phyloP scores from a whole-genome alignment of 2,888 invertebrate genomes.

The Heliconius ismenius region DNA sequence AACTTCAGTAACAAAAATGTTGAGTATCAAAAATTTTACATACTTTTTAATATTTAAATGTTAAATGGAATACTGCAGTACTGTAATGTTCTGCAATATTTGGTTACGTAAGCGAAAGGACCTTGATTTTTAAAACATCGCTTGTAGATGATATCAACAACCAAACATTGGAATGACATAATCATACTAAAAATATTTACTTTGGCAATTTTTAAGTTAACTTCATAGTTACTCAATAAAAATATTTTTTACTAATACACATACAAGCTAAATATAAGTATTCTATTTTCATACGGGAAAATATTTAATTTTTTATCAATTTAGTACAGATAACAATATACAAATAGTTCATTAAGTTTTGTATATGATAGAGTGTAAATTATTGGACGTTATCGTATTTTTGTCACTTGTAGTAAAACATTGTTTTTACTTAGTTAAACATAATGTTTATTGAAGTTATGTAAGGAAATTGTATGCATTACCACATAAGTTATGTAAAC shows the following conservation, averaged over 20 bases:
- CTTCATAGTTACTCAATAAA: not conserved
- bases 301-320: not conserved
- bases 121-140: constrained; percentile 19
- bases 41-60: not conserved
- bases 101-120: constrained; percentile 8
- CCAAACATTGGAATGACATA: constrained; percentile 6
- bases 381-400: too few relatives aligned
- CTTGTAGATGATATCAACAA: constrained; percentile 24
- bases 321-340: not conserved
- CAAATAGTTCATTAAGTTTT: not conserved
- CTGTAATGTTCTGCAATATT: constrained; percentile 12
- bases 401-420: too few relatives aligned
- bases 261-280: not conserved
- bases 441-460: not conserved
- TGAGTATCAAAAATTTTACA: not conserved
- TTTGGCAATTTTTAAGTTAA: not conserved
- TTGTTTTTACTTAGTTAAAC: too few relatives aligned
- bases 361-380: not conserved
- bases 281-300: not conserved
- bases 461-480: not conserved
- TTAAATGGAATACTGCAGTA: constrained; percentile 16
- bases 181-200: not conserved
- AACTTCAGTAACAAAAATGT: not conserved
- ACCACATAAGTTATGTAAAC: not conserved
- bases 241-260: not conserved